Conservation (phyloP, 2,113 vertebrate species). For the Climacteris rufus region DNA sequence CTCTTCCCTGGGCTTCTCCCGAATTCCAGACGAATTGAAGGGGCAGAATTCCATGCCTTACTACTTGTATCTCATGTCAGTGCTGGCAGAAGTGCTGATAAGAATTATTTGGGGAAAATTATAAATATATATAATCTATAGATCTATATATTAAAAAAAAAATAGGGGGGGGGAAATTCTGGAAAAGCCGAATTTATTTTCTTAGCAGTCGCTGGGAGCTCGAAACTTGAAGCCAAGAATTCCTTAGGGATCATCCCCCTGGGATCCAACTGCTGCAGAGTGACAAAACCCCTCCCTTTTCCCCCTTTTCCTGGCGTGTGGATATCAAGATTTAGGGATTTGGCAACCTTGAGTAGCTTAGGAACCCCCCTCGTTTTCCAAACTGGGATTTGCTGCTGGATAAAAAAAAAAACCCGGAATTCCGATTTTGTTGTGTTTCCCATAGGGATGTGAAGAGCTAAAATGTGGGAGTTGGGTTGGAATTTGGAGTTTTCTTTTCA, state of each 20-base stretch:
- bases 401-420: not conserved
- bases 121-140: slow-evolving; percentile 37
- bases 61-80: not conserved
- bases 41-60: slow-evolving; percentile 33
- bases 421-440: slow-evolving; percentile 11
- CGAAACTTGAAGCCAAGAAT: slow-evolving; percentile 46
- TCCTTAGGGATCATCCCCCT: not conserved
- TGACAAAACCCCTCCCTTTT: slow-evolving; percentile 76
- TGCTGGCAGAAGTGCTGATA: not conserved
- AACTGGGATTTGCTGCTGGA: slow-evolving; percentile 35
- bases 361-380: slow-evolving; percentile 9
- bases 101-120: slow-evolving; percentile 34
- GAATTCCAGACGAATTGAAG: not conserved
- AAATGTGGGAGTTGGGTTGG: not conserved
- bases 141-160: slow-evolving; percentile 45
- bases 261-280: slow-evolving; percentile 66
- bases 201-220: slow-evolving; percentile 44
- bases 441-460: not conserved
- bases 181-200: slow-evolving; percentile 39
- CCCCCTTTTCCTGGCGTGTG: slow-evolving; percentile 67
- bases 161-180: not conserved
- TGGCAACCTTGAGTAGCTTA: not conserved
- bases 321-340: slow-evolving; percentile 47
- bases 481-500: slow-evolving; percentile 2
- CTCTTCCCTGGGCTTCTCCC: not conserved